These are phyloP conservation scores for Pachydiplax longipennis DNA, from an alignment of 2,888 invertebrate species.

Conservation along the genomic window DNA sequence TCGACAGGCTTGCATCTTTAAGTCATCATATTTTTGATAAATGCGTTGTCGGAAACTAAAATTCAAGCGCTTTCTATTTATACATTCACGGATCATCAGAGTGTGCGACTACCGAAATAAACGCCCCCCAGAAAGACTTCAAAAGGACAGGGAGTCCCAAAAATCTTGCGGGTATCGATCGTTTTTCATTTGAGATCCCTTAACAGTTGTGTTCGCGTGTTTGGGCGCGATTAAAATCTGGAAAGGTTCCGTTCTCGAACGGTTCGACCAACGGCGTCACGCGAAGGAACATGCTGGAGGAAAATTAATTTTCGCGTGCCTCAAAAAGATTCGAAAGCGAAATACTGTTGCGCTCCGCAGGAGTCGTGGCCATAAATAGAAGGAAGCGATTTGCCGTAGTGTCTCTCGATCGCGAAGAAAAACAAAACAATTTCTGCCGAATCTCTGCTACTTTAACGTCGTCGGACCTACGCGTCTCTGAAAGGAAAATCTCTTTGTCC, in stretches of 20 bases:
- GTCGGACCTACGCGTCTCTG: too few relatives aligned
- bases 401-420: background rate
- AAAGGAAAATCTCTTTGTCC: too few relatives aligned
- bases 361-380: background rate
- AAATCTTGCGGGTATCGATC: background rate
- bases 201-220: background rate
- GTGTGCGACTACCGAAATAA: too few relatives aligned
- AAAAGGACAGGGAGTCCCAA: too few relatives aligned
- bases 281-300: background rate
- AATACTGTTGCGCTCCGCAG: background rate
- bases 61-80: too few relatives aligned
- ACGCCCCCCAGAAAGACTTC: too few relatives aligned
- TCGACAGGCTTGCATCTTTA: too few relatives aligned
- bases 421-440: too few relatives aligned
- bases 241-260: background rate
- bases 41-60: too few relatives aligned
- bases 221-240: background rate
- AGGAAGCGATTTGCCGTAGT: background rate
- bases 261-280: background rate
- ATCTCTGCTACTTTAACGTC: too few relatives aligned
- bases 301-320: background rate
- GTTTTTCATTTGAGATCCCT: background rate
- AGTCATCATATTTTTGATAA: too few relatives aligned
- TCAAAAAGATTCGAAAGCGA: background rate
- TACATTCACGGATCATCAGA: too few relatives aligned